Conservation (phyloP, 2,888 invertebrate species). For the Agrilus biguttatus region DNA sequence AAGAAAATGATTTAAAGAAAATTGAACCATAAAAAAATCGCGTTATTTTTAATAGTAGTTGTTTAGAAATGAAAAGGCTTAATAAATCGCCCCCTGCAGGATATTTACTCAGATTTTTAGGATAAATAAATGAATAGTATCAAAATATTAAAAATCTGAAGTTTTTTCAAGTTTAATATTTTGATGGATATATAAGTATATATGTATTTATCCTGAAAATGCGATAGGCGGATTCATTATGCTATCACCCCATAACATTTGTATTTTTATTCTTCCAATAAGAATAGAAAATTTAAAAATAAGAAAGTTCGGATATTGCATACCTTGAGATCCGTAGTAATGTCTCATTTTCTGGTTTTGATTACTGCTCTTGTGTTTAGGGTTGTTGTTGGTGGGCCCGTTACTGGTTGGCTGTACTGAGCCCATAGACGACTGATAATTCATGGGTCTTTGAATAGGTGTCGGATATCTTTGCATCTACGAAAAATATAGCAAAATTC, state of each 20-base stretch:
- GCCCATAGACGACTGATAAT: slow-evolving; percentile 33
- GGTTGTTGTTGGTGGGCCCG: slow-evolving; percentile 24
- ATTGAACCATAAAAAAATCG: too few species aligned
- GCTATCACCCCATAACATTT: not conserved
- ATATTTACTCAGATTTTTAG: too few species aligned
- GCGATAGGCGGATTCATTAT: too few species aligned
- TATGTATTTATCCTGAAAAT: too few species aligned
- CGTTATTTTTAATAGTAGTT: too few species aligned
- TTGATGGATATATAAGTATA: too few species aligned
- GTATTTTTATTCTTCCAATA: not conserved
- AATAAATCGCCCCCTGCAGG: too few species aligned
- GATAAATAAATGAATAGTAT: too few species aligned
- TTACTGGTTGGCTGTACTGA: slow-evolving; percentile 24
- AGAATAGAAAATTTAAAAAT: not conserved
- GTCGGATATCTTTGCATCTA: slow-evolving; percentile 32
- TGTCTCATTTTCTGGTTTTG: slow-evolving; percentile 31
- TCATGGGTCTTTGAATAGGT: slow-evolving; percentile 39
- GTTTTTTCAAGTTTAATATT: too few species aligned
- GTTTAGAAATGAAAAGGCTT: too few species aligned
- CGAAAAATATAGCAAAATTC: not conserved
- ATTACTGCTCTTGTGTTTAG: slow-evolving; percentile 27
- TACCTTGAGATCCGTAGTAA: slow-evolving; percentile 31
- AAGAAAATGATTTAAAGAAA: too few species aligned
- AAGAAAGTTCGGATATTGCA: not conserved
- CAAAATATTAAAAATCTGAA: too few species aligned